A percentile compares a stretch with the other conserved stretches of the same genome.
These are phyloP conservation scores for Charina bottae DNA, from an alignment of 2,113 vertebrate genomes.

Conservation along the genomic window DNA sequence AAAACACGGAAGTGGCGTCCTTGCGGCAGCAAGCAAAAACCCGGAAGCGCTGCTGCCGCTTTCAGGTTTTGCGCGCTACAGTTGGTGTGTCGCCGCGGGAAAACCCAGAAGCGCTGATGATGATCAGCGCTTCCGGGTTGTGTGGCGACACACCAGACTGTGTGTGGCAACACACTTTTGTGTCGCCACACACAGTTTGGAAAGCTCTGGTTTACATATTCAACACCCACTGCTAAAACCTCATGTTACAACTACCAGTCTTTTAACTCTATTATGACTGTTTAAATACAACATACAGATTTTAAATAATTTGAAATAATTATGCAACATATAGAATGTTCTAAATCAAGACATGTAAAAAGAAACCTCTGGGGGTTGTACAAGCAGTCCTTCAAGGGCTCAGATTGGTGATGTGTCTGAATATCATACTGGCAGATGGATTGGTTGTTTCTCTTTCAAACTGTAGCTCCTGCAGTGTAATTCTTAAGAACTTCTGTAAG, in stretches of 20 bases:
- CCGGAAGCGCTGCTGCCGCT: no score
- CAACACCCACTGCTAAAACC: neutral
- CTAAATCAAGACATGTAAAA: neutral
- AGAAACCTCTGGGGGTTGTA: neutral
- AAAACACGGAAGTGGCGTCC: no score
- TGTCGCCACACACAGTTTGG: no score
- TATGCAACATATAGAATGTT: neutral
- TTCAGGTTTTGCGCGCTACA: no score
- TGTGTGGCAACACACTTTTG: no score
- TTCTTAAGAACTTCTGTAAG: neutral
- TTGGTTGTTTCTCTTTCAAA: neutral
- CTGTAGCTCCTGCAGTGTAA: neutral
- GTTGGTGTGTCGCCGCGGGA: no score
- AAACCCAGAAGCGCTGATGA: no score
- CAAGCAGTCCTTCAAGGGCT: neutral
- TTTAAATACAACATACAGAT: neutral
- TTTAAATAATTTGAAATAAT: neutral
- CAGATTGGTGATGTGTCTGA: neutral
- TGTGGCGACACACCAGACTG: no score
- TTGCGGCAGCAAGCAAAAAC: no score
- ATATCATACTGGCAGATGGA: neutral
- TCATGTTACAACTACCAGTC: neutral
- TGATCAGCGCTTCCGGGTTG: no score
- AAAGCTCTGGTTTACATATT: neutral
- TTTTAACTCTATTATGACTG: neutral